Percentiles rank a stretch among this genome's conserved stretches.
Conservation (phyloP, 1,140 invertebrate species). For the Apolygus lucorum region DNA sequence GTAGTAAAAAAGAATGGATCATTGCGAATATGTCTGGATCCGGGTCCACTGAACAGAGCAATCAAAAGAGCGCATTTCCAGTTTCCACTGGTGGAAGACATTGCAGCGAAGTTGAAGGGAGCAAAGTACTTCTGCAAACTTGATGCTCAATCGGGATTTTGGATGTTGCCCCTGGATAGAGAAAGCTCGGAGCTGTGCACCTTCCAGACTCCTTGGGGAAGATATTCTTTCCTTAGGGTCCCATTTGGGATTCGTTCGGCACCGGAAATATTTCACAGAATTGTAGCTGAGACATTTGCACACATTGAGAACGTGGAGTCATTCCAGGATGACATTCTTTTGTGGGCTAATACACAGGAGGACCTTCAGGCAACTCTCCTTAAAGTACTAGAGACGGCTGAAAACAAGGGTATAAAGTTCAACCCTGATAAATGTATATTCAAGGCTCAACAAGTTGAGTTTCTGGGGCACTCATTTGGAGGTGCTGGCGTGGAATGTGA, state of each 20-base stretch:
- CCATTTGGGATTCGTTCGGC: slow-evolving; percentile 36
- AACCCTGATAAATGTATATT: slow-evolving; percentile 5
- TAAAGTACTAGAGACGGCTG: slow-evolving; percentile 16
- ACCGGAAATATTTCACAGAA: slow-evolving; percentile 37
- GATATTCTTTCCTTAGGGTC: slow-evolving; percentile 32
- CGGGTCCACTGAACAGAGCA: slow-evolving; percentile 37
- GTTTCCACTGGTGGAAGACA: slow-evolving; percentile 41
- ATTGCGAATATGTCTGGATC: slow-evolving; percentile 45
- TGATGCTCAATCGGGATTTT: slow-evolving; percentile 43
- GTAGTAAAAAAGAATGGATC: slow-evolving; percentile 30
- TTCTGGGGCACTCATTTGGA: slow-evolving; percentile 20
- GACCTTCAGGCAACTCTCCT: not conserved
- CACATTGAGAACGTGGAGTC: slow-evolving; percentile 20
- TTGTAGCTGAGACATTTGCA: slow-evolving; percentile 36
- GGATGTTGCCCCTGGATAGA: slow-evolving; percentile 39
- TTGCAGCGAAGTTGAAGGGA: slow-evolving; percentile 38
- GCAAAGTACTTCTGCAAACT: slow-evolving; percentile 41
- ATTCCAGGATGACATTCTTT: slow-evolving; percentile 21
- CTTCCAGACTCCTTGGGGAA: slow-evolving; percentile 40
- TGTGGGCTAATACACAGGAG: slow-evolving; percentile 1
- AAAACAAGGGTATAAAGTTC: slow-evolving; percentile 14
- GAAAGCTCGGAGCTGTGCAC: slow-evolving; percentile 38
- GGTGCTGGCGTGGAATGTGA: not conserved
- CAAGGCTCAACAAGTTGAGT: slow-evolving; percentile 1
- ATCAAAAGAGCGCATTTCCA: slow-evolving; percentile 40